Percentiles rank a stretch among this genome's conserved stretches.
Evolutionary conservation across 2,113 vertebrate genomes (phyloP).

Genomic region (Oreotrochilus melanogaster): DNA sequence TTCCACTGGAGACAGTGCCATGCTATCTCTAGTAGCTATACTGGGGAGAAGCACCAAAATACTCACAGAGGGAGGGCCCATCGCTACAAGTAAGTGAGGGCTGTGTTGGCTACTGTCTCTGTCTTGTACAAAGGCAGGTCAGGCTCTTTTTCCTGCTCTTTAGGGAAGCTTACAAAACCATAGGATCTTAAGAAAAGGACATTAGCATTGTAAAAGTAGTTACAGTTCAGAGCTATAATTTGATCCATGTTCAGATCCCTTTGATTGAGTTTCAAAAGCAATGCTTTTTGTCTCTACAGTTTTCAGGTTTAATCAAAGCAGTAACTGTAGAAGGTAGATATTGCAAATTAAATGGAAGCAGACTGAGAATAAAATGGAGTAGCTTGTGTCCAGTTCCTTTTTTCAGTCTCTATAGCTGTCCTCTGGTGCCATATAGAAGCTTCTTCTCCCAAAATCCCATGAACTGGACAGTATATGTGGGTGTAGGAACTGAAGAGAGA

Average conservation of each 20-base stretch:
- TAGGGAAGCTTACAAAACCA: not conserved
- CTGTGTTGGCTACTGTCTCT: not conserved
- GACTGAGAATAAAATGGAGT: not conserved
- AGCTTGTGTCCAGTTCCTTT: not conserved
- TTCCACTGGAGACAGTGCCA: not conserved
- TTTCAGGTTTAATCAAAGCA: not conserved
- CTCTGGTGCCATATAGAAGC: not conserved
- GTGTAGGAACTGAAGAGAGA: not conserved
- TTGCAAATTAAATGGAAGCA: not conserved
- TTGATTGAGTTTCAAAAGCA: not conserved
- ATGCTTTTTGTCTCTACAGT: not conserved
- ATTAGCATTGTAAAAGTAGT: not conserved
- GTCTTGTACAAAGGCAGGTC: not conserved
- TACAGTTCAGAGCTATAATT: not conserved
- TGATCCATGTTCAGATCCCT: not conserved
- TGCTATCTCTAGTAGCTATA: not conserved
- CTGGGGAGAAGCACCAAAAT: not conserved
- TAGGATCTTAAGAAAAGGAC: not conserved
- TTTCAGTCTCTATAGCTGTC: not conserved
- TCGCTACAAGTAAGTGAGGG: not conserved
- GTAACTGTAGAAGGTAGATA: not conserved
- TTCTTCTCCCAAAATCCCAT: fast-evolving
- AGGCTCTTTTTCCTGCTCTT: not conserved
- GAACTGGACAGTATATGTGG: not conserved
- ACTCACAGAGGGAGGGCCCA: not conserved